Evolutionary conservation across 2,113 vertebrate species (phyloP).

Genomic region (Xenopus borealis): DNA sequence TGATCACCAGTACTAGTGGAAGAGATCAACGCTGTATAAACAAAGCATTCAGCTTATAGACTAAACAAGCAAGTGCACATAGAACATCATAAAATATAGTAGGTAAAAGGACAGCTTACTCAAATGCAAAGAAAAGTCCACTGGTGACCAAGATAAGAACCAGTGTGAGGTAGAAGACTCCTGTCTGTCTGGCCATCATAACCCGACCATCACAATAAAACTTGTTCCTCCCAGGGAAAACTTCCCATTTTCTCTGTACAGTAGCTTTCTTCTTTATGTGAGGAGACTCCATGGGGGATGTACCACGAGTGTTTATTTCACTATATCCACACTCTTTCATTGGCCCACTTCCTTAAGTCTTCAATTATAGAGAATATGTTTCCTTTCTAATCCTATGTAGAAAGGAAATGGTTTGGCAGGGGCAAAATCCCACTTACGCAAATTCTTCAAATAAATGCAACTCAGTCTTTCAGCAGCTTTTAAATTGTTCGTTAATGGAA

Average conservation of each 20-base stretch:
- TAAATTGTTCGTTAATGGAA: background rate
- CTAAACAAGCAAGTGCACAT: no score
- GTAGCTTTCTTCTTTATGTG: slow-evolving; percentile 80
- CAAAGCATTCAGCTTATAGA: no score
- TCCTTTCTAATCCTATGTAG: background rate
- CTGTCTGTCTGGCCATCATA: slow-evolving; percentile 98
- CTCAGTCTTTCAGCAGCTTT: background rate
- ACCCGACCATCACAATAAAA: slow-evolving; percentile 96
- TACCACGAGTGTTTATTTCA: slow-evolving; percentile 93
- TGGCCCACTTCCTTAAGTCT: slow-evolving; percentile 94
- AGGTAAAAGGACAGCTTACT: slow-evolving; percentile 76
- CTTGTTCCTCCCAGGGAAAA: slow-evolving; percentile 94
- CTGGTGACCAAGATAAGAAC: slow-evolving; percentile 93
- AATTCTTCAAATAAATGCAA: background rate
- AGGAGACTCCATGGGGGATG: slow-evolving; percentile 94
- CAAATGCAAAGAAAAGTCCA: slow-evolving; percentile 97
- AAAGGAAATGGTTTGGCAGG: background rate
- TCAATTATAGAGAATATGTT: slow-evolving; percentile 54
- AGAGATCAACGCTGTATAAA: no score
- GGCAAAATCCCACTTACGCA: background rate
- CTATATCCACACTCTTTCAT: slow-evolving; percentile 98
- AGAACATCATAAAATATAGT: no score
- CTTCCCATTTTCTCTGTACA: slow-evolving; percentile 90
- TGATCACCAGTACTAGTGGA: no score
- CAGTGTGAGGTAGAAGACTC: slow-evolving; percentile 96